phyloP scores from a whole-genome alignment of 1,140 invertebrate species.

The Drosophila kohkoa region DNA sequence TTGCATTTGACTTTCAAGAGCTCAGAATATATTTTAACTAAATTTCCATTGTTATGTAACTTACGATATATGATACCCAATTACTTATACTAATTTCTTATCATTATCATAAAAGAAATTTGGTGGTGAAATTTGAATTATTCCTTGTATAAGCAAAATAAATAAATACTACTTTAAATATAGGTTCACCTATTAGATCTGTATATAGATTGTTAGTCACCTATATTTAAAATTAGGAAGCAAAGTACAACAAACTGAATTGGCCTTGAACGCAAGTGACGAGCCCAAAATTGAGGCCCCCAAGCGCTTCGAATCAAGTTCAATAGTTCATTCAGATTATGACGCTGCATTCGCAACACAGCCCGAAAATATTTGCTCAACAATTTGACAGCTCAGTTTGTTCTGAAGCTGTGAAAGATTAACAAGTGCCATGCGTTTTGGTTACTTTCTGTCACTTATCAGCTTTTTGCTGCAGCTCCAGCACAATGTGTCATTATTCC shows the following conservation, averaged over 20 bases:
- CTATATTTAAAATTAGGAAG: neutral
- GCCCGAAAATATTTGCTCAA: neutral
- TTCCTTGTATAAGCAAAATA: too few relatives aligned
- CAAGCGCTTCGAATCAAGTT: neutral
- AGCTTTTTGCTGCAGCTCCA: neutral
- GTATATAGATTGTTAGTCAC: too few relatives aligned
- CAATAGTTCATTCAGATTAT: conserved; percentile 23
- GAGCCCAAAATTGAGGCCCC: neutral
- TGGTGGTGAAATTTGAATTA: too few relatives aligned
- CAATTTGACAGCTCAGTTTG: conserved; percentile 33
- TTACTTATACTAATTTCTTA: too few relatives aligned
- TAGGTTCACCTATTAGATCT: too few relatives aligned
- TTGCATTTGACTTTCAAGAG: too few relatives aligned
- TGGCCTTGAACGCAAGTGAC: conserved; percentile 6
- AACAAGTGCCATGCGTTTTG: conserved; percentile 57
- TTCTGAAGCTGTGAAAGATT: conserved; percentile 15
- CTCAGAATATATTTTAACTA: too few relatives aligned
- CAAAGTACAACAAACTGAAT: neutral
- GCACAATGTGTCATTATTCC: conserved; percentile 7
- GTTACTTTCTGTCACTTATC: conserved; percentile 19
- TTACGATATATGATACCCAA: too few relatives aligned
- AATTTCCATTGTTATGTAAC: too few relatives aligned
- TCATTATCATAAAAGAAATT: too few relatives aligned
- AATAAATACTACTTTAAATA: too few relatives aligned
- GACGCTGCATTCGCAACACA: neutral